Base-by-base conservation (phyloP, 2,113 vertebrate species). In the Eupsittula cactorum region DNA sequence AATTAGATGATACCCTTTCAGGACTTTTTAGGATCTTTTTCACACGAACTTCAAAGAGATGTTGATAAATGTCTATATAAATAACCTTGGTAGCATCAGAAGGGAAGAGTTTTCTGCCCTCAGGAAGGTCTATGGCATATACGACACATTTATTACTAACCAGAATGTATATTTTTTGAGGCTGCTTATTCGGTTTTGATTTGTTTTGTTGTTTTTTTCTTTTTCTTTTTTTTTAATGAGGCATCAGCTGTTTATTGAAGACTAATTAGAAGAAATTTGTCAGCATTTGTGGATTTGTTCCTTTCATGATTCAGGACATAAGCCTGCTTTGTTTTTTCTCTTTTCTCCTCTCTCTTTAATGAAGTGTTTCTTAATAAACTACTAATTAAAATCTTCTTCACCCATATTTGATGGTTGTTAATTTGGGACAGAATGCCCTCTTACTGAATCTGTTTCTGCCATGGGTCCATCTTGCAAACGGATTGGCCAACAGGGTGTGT, bases 241-340 rank as follows among this genome's bases (percentile, higher is more conserved):
- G 65, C 64, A 86, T 92, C 74, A 85, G 80, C 57, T 83, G 33
- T 71, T 93, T 92, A 89, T n/a, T 93, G 52, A 90, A 95, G 57
- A 78, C 94, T 94, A 94, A 97, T 96, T 95, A 93, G 79, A 90
- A 90, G 24, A 95, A 79, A 88, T 82, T 88, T 96, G 82, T 84
- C 76, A 79, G 59, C 80, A 92, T 90, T 97, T 93, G 86, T 96
- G 69, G 44, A 70, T 92, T 91, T 89, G 31, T 81, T 73, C 59
- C 77, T 89, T 95, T 95, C 78, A 86, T 92, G 83, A 88, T 88
- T 95, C 70, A 75, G 71, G 63, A 93, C 44, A 83, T 57, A 92
- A 92, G 71, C 8, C 28, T 87, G 52, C 82, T 95, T 96, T 92
- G 90, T 95, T 97, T 76, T 88, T 93, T 85, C 55, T 82, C 68